phyloP scores from a whole-genome alignment of 2,888 invertebrate species.

The Serrognathus titanus region DNA sequence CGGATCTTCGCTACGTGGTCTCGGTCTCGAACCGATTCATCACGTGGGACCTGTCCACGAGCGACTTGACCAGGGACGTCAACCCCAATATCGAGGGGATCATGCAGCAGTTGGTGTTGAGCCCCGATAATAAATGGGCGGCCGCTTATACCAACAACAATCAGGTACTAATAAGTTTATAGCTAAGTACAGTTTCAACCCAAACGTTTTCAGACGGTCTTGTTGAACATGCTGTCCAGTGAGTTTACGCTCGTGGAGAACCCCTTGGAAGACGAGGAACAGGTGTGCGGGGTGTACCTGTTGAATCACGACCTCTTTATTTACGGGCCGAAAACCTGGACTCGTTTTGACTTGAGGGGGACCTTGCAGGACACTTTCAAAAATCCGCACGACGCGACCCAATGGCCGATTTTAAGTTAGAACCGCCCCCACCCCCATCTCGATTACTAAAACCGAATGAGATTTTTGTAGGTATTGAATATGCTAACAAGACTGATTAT shows the following conservation, averaged over 20 bases:
- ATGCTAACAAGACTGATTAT: conserved; percentile 64
- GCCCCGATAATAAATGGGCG: conserved; percentile 94
- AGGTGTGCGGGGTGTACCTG: conserved; percentile 63
- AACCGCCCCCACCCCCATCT: too few relatives aligned
- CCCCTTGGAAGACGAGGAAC: conserved; percentile 67
- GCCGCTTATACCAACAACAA: conserved; percentile 95
- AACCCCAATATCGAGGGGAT: conserved; percentile 94
- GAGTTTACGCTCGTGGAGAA: conserved; percentile 86
- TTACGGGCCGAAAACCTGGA: conserved; percentile 74
- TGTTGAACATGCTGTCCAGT: conserved; percentile 90
- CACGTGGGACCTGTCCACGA: conserved; percentile 94
- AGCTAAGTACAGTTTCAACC: neutral
- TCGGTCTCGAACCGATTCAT: conserved; percentile 96
- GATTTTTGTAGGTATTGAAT: conserved; percentile 62
- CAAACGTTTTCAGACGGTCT: conserved; percentile 63
- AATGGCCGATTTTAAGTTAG: conserved; percentile 74
- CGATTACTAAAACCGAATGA: neutral
- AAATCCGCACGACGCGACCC: conserved; percentile 55
- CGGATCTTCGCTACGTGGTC: conserved; percentile 88
- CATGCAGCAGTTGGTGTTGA: conserved; percentile 89
- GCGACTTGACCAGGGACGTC: conserved; percentile 88
- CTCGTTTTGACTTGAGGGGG: conserved; percentile 74
- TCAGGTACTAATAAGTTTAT: conserved; percentile 53
- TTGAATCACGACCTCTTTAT: conserved; percentile 72
- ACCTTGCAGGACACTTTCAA: conserved; percentile 61